Base-by-base conservation (phyloP, 2,797 vertebrate species). In the Galaxias olidus region DNA sequence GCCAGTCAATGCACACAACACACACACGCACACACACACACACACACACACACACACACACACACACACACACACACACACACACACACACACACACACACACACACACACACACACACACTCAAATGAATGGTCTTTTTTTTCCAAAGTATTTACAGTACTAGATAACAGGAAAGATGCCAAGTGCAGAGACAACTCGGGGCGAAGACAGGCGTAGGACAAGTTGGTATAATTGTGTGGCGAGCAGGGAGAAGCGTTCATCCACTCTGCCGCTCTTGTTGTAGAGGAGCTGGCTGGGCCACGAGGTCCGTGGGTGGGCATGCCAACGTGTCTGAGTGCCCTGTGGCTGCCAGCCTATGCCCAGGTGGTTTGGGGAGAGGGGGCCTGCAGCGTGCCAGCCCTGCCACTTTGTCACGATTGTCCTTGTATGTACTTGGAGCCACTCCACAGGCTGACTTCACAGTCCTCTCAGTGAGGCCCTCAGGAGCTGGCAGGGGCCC, bases 271-370 rank as follows among this genome's bases (percentile, higher is more conserved):
- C 19, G n/a, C n/a, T n/a, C n/a, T n/a, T n/a, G n/a, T n/a, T n/a
- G 12, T 8, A 17, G 9, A 18, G 17, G 42, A 46, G 15, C 52
- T 57, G 63, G 45, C 54, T 47, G 9, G 14, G 54, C 30, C 42
- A 53, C 61, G 67, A 71, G 50, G 48, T 71, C 53, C 59, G 59
- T 10, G 48, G 53, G 52, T 57, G 64, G 63, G 71, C 68, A 59
- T 43, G 49, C 59, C 53, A 61, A 63, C 72, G 62, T 60, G 70
- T 75, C 76, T 69, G 55, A 54, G 52, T 12, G 52, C 19, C 65
- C 83, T 68, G 74, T 75, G 69, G 76, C 72, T 67, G 70, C 63
- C 72, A 71, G 68, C 57, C 74, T 63, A 68, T 74, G 72, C 66
- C 78, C 61, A 53, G 63, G 56, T 65, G 69, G 77, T 65, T 66